phyloP scores from a whole-genome alignment of 92 coral and sea anemone genomes.

The Umimayanthus kanabou region DNA sequence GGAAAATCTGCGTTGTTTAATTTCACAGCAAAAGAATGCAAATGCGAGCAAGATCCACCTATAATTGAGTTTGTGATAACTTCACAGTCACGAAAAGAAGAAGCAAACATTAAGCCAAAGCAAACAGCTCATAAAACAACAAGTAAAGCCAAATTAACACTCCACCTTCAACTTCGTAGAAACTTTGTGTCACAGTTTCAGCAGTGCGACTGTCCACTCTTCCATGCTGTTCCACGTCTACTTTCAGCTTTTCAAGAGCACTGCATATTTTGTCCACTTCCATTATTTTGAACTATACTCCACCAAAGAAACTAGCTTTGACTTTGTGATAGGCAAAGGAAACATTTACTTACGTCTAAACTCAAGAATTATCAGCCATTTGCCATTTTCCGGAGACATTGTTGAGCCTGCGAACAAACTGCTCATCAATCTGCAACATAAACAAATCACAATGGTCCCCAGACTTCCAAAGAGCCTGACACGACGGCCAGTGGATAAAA shows the following conservation, averaged over 20 bases:
- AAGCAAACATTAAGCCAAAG: neutral
- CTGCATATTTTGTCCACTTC: constrained; percentile 38
- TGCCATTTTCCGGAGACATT: constrained; percentile 6
- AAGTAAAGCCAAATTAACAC: neutral
- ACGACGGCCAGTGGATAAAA: no score
- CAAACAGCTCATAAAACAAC: neutral
- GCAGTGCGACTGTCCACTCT: constrained; percentile 34
- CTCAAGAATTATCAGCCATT: neutral
- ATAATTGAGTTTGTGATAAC: neutral
- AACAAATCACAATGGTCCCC: no score
- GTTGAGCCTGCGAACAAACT: constrained; percentile 16
- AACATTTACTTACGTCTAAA: neutral
- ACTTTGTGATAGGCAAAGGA: neutral
- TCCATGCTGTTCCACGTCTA: constrained; percentile 36
- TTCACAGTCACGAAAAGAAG: neutral
- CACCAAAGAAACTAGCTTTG: neutral
- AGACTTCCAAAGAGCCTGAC: no score
- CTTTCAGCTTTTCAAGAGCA: constrained; percentile 27
- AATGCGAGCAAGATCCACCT: neutral
- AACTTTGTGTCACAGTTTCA: constrained; percentile 35
- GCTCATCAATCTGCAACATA: neutral
- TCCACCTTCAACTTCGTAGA: constrained; percentile 38
- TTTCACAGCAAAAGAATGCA: neutral
- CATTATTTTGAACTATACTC: constrained; percentile 10
- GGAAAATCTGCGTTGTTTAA: neutral